phyloP scores from a whole-genome alignment of 2,888 invertebrate species.

The Molanna angustata region DNA sequence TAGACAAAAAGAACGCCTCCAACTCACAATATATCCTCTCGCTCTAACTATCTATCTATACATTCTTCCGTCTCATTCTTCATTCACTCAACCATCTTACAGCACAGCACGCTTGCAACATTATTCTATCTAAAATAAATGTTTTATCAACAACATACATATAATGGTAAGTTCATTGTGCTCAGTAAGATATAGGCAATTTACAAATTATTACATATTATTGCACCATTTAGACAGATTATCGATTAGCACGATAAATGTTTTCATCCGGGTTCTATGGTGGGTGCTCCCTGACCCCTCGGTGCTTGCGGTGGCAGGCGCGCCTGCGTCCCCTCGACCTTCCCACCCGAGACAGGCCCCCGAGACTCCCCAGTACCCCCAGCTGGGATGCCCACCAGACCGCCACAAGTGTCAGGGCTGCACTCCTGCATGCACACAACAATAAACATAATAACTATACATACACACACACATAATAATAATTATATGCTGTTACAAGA shows the following conservation, averaged over 20 bases:
- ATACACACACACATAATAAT: no score
- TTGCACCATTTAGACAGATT: slow-evolving; percentile 33
- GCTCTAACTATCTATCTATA: slow-evolving; percentile 14
- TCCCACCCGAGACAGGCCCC: slow-evolving; percentile 15
- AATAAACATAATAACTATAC: background rate
- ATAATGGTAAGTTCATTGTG: slow-evolving; percentile 34
- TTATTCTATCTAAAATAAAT: slow-evolving; percentile 34
- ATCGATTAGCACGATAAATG: slow-evolving; percentile 26
- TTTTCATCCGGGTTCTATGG: slow-evolving; percentile 48
- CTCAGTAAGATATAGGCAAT: slow-evolving; percentile 34
- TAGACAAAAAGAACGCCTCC: slow-evolving; percentile 31
- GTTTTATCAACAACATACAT: slow-evolving; percentile 32
- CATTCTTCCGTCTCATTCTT: slow-evolving; percentile 13
- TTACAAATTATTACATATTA: slow-evolving; percentile 33
- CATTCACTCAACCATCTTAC: slow-evolving; percentile 13
- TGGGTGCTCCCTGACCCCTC: slow-evolving; percentile 49
- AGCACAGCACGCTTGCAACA: slow-evolving; percentile 24
- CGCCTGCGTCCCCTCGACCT: slow-evolving; percentile 23
- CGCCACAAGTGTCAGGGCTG: slow-evolving; percentile 23
- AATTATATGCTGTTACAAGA: no score
- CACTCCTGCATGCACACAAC: slow-evolving; percentile 23
- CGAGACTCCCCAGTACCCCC: slow-evolving; percentile 18
- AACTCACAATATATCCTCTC: slow-evolving; percentile 13
- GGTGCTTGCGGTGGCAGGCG: slow-evolving; percentile 52
- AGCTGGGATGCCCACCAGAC: slow-evolving; percentile 30